Evolutionary conservation across 2,888 invertebrate genomes (phyloP).

Genomic region (Celastrina argiolus): DNA sequence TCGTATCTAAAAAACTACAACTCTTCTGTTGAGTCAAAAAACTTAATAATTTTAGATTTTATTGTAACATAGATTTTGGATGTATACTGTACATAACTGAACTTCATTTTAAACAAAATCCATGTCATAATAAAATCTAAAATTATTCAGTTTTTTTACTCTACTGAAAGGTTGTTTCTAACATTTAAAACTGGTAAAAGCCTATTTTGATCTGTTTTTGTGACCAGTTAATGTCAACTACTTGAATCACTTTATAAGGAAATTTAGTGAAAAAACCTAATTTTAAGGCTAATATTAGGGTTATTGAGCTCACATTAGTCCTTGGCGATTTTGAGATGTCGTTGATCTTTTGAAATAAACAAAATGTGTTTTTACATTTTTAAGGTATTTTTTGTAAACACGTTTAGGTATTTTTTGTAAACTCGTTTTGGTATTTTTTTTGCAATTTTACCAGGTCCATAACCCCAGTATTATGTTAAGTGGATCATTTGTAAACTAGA

Average conservation of each 20-base stretch:
- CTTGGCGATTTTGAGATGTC: neutral
- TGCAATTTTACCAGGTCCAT: neutral
- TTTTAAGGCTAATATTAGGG: neutral
- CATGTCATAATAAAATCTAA: too few relatives aligned
- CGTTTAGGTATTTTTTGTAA: neutral
- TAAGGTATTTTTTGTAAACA: neutral
- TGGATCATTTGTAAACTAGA: neutral
- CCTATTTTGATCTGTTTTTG: too few relatives aligned
- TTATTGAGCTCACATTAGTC: neutral
- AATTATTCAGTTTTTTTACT: too few relatives aligned
- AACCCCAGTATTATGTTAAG: neutral
- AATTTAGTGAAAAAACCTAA: neutral
- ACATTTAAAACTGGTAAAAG: too few relatives aligned
- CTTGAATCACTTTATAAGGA: neutral
- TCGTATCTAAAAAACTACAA: too few relatives aligned
- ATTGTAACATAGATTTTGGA: too few relatives aligned
- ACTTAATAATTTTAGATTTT: too few relatives aligned
- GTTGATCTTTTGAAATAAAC: neutral
- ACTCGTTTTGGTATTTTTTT: neutral
- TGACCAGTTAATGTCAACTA: too few relatives aligned
- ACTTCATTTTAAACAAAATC: too few relatives aligned
- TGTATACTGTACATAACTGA: too few relatives aligned
- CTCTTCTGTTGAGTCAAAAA: too few relatives aligned
- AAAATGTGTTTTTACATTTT: neutral
- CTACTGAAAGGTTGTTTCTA: too few relatives aligned